Percentiles rank a stretch among this genome's conserved stretches.
Conservation (phyloP, 2,797 vertebrate species). For the Acanthurus tractus region DNA sequence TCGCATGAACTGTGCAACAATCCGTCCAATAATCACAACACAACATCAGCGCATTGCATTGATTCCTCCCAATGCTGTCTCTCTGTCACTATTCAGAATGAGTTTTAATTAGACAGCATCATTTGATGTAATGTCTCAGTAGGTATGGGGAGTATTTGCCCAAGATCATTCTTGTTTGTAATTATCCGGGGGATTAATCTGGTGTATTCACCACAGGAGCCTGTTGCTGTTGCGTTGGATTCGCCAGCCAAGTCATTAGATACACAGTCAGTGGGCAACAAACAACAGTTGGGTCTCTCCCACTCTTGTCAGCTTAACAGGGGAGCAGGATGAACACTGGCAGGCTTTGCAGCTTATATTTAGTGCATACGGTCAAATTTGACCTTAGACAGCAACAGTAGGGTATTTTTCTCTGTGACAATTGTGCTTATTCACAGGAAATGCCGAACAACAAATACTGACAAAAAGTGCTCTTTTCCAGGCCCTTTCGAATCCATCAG, state of each 20-base stretch:
- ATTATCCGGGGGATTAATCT: constrained; percentile 83
- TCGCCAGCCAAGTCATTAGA: constrained; percentile 85
- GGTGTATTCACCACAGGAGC: constrained; percentile 74
- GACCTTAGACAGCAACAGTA: constrained; percentile 47
- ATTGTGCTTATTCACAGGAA: constrained; percentile 16
- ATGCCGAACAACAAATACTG: constrained; percentile 14
- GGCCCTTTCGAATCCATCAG: constrained; percentile 53
- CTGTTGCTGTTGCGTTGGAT: constrained; percentile 73
- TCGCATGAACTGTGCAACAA: background rate
- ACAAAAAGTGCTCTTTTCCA: constrained; percentile 32
- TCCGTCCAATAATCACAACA: background rate
- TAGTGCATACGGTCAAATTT: constrained; percentile 57
- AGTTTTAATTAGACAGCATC: constrained; percentile 77
- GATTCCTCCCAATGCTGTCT: constrained; percentile 38
- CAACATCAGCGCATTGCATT: constrained; percentile 41
- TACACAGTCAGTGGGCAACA: constrained; percentile 78
- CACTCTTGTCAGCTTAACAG: constrained; percentile 73
- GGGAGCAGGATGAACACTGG: constrained; percentile 68
- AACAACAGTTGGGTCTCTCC: constrained; percentile 77
- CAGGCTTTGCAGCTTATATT: constrained; percentile 58
- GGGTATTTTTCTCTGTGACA: constrained; percentile 19
- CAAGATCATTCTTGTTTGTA: constrained; percentile 82
- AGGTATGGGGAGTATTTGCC: constrained; percentile 80
- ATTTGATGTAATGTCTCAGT: constrained; percentile 77
- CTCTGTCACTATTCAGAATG: constrained; percentile 48